Conservation (phyloP, 2,888 invertebrate genomes). For the Leucophenga maculata region DNA sequence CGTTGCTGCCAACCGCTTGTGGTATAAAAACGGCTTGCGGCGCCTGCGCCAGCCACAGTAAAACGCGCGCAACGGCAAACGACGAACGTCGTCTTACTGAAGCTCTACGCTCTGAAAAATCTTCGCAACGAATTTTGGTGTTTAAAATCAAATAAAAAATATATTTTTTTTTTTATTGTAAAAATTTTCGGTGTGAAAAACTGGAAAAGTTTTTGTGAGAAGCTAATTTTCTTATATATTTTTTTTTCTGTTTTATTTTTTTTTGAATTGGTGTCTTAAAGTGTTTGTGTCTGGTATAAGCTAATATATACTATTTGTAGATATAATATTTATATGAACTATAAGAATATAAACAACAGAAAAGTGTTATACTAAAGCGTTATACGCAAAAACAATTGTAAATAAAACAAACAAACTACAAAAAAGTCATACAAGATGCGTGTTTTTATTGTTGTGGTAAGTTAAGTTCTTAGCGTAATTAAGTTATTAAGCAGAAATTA, state of each 20-base stretch:
- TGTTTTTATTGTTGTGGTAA: conserved; percentile 8
- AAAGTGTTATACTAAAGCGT: neutral
- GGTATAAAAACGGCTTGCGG: conserved; percentile 69
- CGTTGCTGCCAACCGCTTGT: conserved; percentile 19
- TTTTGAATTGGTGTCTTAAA: neutral
- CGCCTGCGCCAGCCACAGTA: conserved; percentile 67
- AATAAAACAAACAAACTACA: too few relatives aligned
- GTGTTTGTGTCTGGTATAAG: neutral
- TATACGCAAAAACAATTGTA: neutral
- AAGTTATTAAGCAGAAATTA: too few relatives aligned
- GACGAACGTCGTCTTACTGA: conserved; percentile 39
- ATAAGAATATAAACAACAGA: too few relatives aligned
- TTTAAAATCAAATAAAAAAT: too few relatives aligned
- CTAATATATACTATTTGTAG: too few relatives aligned
- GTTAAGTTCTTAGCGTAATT: neutral
- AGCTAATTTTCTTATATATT: conserved; percentile 20
- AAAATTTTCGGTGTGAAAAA: neutral
- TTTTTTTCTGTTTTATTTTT: conserved; percentile 8
- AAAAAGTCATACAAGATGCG: neutral
- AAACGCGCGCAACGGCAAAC: conserved; percentile 61
- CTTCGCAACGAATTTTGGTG: neutral
- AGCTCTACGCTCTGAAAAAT: neutral
- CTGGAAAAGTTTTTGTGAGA: neutral
- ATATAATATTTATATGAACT: too few relatives aligned
- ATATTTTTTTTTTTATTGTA: conserved; percentile 20